phyloP scores from a whole-genome alignment of 1,140 invertebrate genomes.

The Drosophila orena region DNA sequence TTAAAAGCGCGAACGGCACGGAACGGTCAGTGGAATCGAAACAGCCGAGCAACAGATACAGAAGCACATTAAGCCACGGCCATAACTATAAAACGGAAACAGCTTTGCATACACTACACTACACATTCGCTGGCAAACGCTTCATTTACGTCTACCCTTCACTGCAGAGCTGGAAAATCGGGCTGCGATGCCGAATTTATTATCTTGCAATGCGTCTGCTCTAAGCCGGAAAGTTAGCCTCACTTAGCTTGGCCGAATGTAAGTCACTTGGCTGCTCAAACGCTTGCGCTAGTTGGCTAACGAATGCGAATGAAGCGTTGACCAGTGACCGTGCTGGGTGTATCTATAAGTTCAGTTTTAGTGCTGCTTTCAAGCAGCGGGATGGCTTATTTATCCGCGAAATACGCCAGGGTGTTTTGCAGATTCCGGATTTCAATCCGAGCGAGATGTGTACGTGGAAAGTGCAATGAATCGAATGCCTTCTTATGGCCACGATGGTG shows the following conservation, averaged over 20 bases:
- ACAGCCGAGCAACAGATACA: conserved; percentile 28
- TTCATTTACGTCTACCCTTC: conserved; percentile 39
- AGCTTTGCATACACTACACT: conserved; percentile 54
- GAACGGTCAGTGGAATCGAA: conserved; percentile 32
- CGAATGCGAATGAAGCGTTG: too few species aligned
- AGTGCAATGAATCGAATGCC: conserved; percentile 56
- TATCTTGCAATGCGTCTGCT: not conserved
- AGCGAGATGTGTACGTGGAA: too few species aligned
- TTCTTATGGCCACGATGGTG: conserved; percentile 32
- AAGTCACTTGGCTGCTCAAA: not conserved
- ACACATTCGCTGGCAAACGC: conserved; percentile 22
- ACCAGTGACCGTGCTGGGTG: too few species aligned
- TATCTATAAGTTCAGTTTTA: not conserved
- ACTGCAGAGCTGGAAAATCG: conserved; percentile 8
- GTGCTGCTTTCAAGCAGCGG: too few species aligned
- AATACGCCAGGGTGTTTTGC: too few species aligned
- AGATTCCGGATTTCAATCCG: too few species aligned
- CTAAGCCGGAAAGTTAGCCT: too few species aligned
- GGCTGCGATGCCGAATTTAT: conserved; percentile 24
- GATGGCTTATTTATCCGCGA: not conserved
- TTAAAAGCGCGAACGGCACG: conserved; percentile 27
- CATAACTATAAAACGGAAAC: conserved; percentile 50
- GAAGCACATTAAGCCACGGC: conserved; percentile 48
- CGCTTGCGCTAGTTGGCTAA: too few species aligned
- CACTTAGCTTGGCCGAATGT: not conserved